Conservation (phyloP, 2,113 vertebrate species). For the Nothoprocta pentlandii region DNA sequence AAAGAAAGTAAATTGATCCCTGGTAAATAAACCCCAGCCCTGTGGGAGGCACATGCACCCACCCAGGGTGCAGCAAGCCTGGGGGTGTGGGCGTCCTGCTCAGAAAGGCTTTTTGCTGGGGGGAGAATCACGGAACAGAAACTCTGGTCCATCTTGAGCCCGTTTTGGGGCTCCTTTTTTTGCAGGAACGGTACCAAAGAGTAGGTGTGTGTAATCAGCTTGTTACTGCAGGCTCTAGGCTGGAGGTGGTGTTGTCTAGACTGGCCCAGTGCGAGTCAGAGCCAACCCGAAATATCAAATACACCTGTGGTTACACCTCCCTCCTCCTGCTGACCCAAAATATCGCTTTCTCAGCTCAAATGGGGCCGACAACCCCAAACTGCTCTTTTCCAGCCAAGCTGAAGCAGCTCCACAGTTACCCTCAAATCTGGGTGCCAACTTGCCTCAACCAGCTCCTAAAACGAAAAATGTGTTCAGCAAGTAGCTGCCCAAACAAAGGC, state of each 20-base stretch:
- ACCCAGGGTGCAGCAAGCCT: neutral
- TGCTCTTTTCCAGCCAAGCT: neutral
- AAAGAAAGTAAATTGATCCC: slow-evolving; percentile 19
- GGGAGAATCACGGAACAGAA: neutral
- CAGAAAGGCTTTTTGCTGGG: neutral
- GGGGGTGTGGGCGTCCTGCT: neutral
- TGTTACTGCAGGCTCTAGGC: neutral
- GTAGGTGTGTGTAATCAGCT: neutral
- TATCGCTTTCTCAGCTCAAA: neutral
- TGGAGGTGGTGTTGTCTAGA: rapidly evolving
- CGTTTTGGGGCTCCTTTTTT: neutral
- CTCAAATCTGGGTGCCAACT: rapidly evolving
- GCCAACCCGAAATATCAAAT: neutral
- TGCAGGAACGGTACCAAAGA: neutral
- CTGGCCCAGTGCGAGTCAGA: rapidly evolving
- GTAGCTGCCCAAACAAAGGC: neutral
- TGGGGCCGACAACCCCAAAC: rapidly evolving
- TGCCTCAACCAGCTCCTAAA: neutral
- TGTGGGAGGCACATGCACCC: rapidly evolving
- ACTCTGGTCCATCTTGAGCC: neutral
- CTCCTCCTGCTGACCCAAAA: neutral
- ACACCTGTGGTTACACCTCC: rapidly evolving
- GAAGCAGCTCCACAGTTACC: neutral
- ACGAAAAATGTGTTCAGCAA: neutral
- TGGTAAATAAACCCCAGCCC: slow-evolving; percentile 44